A percentile compares a stretch with the other conserved stretches of the same genome.
These are phyloP conservation scores for Agonopterix arenella DNA, from an alignment of 2,888 invertebrate genomes.

Conservation along the genomic window DNA sequence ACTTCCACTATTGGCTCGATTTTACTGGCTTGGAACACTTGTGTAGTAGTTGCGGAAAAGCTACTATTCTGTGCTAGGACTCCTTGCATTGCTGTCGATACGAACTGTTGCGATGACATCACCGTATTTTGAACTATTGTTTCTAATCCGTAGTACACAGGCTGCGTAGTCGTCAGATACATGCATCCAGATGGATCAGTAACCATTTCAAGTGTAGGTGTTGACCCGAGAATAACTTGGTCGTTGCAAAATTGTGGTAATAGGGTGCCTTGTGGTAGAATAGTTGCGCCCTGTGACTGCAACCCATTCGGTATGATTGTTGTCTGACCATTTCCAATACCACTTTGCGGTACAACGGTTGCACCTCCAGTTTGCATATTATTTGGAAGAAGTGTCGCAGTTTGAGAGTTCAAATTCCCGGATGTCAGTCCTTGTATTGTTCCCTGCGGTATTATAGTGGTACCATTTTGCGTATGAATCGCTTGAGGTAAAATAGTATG, in stretches of 20 bases:
- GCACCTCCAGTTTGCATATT: constrained; percentile 57
- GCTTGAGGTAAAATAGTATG: constrained; percentile 79
- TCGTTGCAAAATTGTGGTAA: constrained; percentile 75
- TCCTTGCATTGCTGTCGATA: constrained; percentile 88
- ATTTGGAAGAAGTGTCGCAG: constrained; percentile 55
- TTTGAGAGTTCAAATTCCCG: constrained; percentile 57
- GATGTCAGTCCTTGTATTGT: constrained; percentile 58
- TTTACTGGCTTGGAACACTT: constrained; percentile 91
- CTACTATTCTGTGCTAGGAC: constrained; percentile 88
- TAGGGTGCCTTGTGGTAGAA: constrained; percentile 78
- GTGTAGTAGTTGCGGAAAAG: constrained; percentile 89
- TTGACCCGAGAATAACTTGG: constrained; percentile 78
- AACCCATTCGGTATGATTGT: constrained; percentile 68
- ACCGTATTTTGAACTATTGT: constrained; percentile 92
- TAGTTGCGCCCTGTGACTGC: constrained; percentile 76
- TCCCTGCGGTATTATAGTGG: constrained; percentile 79
- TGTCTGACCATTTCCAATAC: constrained; percentile 67
- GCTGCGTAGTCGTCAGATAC: constrained; percentile 81
- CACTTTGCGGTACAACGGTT: constrained; percentile 66
- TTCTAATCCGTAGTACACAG: constrained; percentile 89
- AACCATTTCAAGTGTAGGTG: constrained; percentile 80
- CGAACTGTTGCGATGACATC: constrained; percentile 92
- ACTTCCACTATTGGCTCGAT: constrained; percentile 88
- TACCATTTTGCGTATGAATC: constrained; percentile 75
- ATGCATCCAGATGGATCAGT: constrained; percentile 77